Evolutionary conservation across 2,797 vertebrate species (phyloP).

Genomic region (Notolabrus celidotus): DNA sequence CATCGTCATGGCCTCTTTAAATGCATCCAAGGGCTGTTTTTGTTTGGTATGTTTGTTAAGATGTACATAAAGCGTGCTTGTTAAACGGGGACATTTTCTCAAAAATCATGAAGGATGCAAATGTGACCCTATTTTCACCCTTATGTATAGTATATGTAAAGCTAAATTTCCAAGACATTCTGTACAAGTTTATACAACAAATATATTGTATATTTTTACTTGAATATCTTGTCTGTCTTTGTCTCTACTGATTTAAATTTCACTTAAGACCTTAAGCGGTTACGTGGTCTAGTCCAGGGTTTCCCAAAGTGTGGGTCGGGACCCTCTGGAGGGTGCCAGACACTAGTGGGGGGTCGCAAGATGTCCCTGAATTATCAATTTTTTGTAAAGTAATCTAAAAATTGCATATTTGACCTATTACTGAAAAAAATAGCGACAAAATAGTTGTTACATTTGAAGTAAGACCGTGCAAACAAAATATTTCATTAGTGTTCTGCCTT

Average conservation of each 20-base stretch:
- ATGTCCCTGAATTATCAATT: too few relatives aligned
- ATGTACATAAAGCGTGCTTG: conserved; percentile 74
- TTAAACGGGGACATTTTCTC: conserved; percentile 63
- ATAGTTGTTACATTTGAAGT: too few relatives aligned
- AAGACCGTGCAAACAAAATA: too few relatives aligned
- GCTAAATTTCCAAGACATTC: conserved; percentile 80
- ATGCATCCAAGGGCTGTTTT: conserved; percentile 78
- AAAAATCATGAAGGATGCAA: conserved; percentile 78
- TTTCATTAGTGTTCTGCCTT: too few relatives aligned
- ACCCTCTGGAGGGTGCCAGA: too few relatives aligned
- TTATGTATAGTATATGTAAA: conserved; percentile 79
- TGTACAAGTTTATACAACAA: conserved; percentile 83
- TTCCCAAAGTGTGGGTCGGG: too few relatives aligned
- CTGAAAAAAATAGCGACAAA: too few relatives aligned
- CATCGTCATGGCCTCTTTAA: conserved; percentile 68
- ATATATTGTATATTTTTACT: conserved; percentile 87
- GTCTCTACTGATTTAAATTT: background rate
- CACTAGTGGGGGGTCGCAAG: too few relatives aligned
- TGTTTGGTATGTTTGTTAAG: conserved; percentile 74
- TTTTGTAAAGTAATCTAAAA: too few relatives aligned
- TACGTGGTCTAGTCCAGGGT: conserved; percentile 8
- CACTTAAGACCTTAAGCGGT: conserved; percentile 14
- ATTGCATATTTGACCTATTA: too few relatives aligned
- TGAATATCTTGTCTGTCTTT: conserved; percentile 59
- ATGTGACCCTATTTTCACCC: conserved; percentile 71